Base-by-base conservation (phyloP, 2,113 vertebrate genomes). In the Euleptes europaea region DNA sequence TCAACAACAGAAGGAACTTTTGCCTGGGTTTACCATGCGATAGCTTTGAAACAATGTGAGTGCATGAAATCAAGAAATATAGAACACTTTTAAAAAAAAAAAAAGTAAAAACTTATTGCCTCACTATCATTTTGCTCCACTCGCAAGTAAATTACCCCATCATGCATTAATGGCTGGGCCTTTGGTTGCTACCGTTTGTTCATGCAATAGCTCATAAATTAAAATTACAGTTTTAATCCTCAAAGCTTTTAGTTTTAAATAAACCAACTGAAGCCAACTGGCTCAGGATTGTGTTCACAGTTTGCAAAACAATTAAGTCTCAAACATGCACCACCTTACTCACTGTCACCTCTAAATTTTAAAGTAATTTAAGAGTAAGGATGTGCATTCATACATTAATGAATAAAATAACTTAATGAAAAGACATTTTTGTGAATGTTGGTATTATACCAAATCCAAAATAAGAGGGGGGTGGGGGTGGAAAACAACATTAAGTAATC, bases 31-130 rank as follows among this genome's bases (percentile, higher is more conserved):
- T 70, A 66, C 42, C 26, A 13, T 73, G 23, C 21, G 40, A 19
- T 28, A 54, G 54, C 2, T 60, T 79, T 81, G 23, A 81, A 79
- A 51, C 80, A 2, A 33, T 13, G 83, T 69, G 0, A 57, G 44
- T 82, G 65, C 71, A 54, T 42, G n/a, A 83, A 87, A 65, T 33
- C 66, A 51, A 2, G 65, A 86, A n/a, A 85, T 19, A 10, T 10
- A 66, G 19, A 78, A 86, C 11, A 73, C 19, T 35, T 38, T 63
- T 65, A 4, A 47, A 28, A 42, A 66, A 26, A 49, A 6, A n/a
- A 21, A 35, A 4, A 2, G 11, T 69, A n/a, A 51, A 69, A 51
- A 35, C 11, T 19, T 14, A 38, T 31, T 79, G 26, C 44, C 42
- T 69, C 15, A 67, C 15, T 47, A n/a, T 66, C 1, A 17, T 28